Evolutionary conservation across 2,797 vertebrate species (phyloP), one percentile per base, ranked within the genome.

Genomic region (Eulemur rubriventer): DNA sequence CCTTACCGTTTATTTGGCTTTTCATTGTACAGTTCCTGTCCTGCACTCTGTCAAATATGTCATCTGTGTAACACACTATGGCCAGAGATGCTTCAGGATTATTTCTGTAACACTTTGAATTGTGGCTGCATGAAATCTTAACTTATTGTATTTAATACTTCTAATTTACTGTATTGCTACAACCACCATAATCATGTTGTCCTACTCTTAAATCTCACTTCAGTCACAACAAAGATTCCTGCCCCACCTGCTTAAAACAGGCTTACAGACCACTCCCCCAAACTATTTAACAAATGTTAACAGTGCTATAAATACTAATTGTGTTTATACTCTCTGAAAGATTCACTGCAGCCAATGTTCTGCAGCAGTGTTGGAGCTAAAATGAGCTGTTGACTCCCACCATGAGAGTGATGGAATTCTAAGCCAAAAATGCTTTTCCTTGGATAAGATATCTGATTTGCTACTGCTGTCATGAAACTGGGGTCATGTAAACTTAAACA

Each of bases 211-310:
- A 97, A 98, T 95, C 89, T 96, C 92, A 69, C 70, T 14, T 6
- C 86, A 98, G 97, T 96, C 96, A 97, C 96, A 97, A 97, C 96
- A 98, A 98, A 97, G 96, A 87, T 85, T 89, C 88, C 48, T 67
- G 91, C 93, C 72, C 96, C 96, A 98, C 98, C 98, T 98, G 98
- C 96, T 96, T 95, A 97, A 98, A 98, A 95, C 95, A 97, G 96
- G 96, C 94, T 87, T 81, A 70, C 61, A 78, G 88, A 95, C 97
- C 63, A 1, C 96, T 98, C 98, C 76, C 96, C 94, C 96, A 98
- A 98, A 98, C 97, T 98, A 98, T 98, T 98, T 98, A 98, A 95
- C 96, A 98, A 98, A 98, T 98, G 98, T 98, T 99, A 98, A 98
- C 98, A 97, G 98, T 95, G 98, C 98, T 98, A 98, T 98, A 98